Percentiles rank a stretch among this genome's conserved stretches.
Conservation (phyloP, 2,797 vertebrate genomes). For the Moxostoma hubbsi region DNA sequence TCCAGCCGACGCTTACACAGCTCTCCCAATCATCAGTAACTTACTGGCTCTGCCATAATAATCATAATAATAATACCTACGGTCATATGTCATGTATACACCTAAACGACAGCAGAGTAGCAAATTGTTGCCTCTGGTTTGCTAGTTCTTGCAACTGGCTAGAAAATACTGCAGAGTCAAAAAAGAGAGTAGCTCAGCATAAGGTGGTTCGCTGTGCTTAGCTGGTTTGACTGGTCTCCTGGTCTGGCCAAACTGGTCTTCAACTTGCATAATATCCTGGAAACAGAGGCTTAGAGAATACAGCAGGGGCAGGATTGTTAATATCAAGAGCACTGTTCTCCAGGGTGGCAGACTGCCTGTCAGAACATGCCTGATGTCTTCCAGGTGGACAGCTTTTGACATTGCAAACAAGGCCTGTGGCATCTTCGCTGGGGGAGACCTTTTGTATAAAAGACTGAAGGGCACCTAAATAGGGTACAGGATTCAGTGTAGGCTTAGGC, state of each 20-base stretch:
- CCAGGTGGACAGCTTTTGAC: conserved; percentile 40
- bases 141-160: background rate
- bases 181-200: no score
- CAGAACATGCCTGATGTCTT: conserved; percentile 56
- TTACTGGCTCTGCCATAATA: conserved; percentile 30
- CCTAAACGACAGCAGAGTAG: background rate
- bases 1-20: conserved; percentile 54
- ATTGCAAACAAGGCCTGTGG: conserved; percentile 37
- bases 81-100: conserved; percentile 9
- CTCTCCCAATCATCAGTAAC: conserved; percentile 47
- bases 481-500: no score
- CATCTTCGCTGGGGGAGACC: conserved; percentile 26
- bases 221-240: no score
- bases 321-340: conserved; percentile 46
- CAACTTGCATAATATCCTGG: conserved; percentile 44
- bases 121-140: background rate
- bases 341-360: conserved; percentile 54
- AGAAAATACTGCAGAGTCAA: no score
- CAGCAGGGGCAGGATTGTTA: conserved; percentile 36
- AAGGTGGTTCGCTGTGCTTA: no score
- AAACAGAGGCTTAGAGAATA: conserved; percentile 43
- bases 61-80: conserved; percentile 36
- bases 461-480: conserved; percentile 6
- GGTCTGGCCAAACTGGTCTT: no score
- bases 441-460: conserved; percentile 29